A percentile compares a stretch with the other conserved stretches of the same genome.
Evolutionary conservation across 2,888 invertebrate genomes (phyloP).

Genomic region (Cryptops parisi): DNA sequence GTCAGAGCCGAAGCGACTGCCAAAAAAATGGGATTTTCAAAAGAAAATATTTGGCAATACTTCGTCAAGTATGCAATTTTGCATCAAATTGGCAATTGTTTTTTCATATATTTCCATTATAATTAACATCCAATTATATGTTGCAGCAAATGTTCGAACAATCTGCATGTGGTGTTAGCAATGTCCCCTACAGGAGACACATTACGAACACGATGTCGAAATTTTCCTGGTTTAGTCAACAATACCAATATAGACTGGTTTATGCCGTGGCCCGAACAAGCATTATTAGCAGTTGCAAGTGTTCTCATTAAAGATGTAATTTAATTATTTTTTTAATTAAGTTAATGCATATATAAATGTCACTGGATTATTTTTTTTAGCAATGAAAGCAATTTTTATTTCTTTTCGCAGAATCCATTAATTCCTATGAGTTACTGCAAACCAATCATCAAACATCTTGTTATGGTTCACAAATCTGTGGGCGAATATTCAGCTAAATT

Average conservation of each 20-base stretch:
- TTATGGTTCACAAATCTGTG: constrained; percentile 66
- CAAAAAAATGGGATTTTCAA: constrained; percentile 55
- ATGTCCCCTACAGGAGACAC: constrained; percentile 80
- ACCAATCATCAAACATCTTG: constrained; percentile 64
- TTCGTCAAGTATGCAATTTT: constrained; percentile 39
- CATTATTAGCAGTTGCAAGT: constrained; percentile 70
- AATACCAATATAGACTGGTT: constrained; percentile 89
- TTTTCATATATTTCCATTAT: background rate
- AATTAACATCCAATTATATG: background rate
- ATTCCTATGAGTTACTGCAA: constrained; percentile 52
- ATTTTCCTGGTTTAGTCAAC: constrained; percentile 82
- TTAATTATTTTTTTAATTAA: constrained; percentile 21
- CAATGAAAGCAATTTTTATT: too few relatives aligned
- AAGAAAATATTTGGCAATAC: constrained; percentile 73
- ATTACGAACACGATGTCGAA: constrained; percentile 67
- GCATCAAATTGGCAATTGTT: background rate
- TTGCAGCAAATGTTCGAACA: constrained; percentile 47
- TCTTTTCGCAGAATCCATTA: constrained; percentile 41
- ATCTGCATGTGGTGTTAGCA: constrained; percentile 75
- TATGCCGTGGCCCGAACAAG: constrained; percentile 85
- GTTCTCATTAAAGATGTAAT: constrained; percentile 63
- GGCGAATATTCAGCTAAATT: constrained; percentile 57
- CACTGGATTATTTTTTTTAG: background rate
- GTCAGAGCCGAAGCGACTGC: constrained; percentile 53
- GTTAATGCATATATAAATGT: background rate